Conservation (phyloP, 2,113 vertebrate genomes). For the Rhinichthys klamathensis region DNA sequence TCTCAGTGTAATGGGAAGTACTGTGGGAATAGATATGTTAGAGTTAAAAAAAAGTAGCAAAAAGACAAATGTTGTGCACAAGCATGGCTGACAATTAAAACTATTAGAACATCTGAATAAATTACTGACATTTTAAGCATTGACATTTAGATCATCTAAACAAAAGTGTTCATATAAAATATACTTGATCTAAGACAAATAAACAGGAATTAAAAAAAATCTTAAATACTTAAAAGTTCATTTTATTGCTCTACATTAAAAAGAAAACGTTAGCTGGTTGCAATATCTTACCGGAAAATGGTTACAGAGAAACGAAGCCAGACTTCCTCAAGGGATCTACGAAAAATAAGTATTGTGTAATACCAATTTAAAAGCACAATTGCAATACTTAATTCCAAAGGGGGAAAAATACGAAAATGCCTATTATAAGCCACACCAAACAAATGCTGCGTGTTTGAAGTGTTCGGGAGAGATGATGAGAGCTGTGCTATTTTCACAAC, state of each 20-base stretch:
- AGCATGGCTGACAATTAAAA: background rate
- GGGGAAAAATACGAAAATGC: background rate
- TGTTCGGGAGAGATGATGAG: constrained; percentile 42
- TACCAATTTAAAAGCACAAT: background rate
- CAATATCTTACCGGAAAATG: constrained; percentile 32
- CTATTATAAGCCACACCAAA: background rate
- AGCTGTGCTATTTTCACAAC: constrained; percentile 15
- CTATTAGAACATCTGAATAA: background rate
- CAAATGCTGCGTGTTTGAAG: constrained; percentile 34
- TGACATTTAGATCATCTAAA: background rate
- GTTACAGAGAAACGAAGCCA: background rate
- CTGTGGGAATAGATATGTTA: background rate
- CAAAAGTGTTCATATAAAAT: background rate
- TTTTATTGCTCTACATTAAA: too few relatives aligned
- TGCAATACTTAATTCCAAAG: constrained; percentile 31
- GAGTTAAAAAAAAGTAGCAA: background rate
- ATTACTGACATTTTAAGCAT: background rate
- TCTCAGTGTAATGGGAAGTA: background rate
- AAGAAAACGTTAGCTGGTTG: background rate
- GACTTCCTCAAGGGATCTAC: background rate
- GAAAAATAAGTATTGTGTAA: background rate
- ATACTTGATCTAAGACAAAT: background rate
- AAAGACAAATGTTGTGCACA: background rate
- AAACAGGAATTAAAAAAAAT: background rate
- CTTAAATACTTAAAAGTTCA: background rate